phyloP scores from a whole-genome alignment of 2,797 vertebrate species.

The Apodemus agrarius region DNA sequence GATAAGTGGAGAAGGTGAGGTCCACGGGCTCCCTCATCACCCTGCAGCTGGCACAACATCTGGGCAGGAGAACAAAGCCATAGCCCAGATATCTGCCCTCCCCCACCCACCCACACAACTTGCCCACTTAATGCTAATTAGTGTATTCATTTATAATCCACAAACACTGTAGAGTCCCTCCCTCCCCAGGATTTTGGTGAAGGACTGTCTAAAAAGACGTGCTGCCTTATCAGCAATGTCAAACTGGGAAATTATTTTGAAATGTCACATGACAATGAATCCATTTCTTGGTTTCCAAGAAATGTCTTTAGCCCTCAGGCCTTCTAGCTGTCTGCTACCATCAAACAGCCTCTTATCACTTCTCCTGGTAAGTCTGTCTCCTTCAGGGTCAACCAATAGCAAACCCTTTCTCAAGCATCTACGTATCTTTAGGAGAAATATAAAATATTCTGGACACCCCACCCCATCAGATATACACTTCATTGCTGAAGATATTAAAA shows the following conservation, averaged over 20 bases:
- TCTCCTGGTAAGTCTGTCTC: not conserved
- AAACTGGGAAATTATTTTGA: slow-evolving; percentile 50
- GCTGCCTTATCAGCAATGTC: slow-evolving; percentile 7
- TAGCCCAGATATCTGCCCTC: not conserved
- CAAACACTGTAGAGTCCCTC: not conserved
- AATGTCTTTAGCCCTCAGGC: not conserved
- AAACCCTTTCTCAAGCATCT: not conserved
- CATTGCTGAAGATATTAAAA: not conserved
- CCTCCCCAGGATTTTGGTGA: slow-evolving; percentile 16
- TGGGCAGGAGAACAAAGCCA: slow-evolving; percentile 65
- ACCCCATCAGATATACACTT: not conserved
- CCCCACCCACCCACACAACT: not conserved
- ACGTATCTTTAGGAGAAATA: not conserved
- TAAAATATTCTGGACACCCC: not conserved
- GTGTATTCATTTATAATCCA: not conserved
- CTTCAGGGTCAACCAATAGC: not conserved
- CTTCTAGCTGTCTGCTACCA: not conserved
- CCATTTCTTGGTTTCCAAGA: slow-evolving; percentile 28
- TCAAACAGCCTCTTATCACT: not conserved
- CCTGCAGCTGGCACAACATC: slow-evolving; percentile 75
- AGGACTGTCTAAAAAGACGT: slow-evolving; percentile 51
- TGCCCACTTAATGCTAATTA: slow-evolving; percentile 38
- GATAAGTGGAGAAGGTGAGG: slow-evolving; percentile 66
- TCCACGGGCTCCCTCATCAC: not conserved
- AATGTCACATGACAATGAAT: not conserved